A percentile compares a stretch with the other conserved stretches of the same genome.
Evolutionary conservation across 2,113 vertebrate species (phyloP).

Genomic region (Hypocryptadius cinnamomeus): DNA sequence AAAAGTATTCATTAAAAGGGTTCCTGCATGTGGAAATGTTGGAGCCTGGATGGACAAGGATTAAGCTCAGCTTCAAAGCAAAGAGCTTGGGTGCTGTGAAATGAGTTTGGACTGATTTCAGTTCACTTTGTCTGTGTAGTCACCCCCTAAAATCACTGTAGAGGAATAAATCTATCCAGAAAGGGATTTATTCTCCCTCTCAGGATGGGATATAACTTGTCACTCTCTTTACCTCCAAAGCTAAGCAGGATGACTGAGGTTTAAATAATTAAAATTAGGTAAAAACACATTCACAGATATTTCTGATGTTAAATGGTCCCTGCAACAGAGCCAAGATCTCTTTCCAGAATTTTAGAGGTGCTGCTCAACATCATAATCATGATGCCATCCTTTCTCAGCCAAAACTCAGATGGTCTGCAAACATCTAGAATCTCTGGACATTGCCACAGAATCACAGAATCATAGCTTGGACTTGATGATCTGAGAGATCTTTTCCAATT

Average conservation of each 20-base stretch:
- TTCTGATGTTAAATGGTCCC: background rate
- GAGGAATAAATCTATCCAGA: background rate
- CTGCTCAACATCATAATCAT: background rate
- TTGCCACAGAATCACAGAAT: background rate
- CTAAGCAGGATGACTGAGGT: background rate
- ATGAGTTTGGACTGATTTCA: background rate
- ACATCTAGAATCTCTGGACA: background rate
- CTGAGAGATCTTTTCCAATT: background rate
- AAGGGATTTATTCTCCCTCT: background rate
- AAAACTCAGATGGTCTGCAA: background rate
- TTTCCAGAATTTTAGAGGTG: background rate
- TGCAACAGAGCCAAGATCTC: background rate
- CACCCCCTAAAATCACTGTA: background rate
- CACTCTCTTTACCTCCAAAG: background rate
- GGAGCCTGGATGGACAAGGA: background rate
- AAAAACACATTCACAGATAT: background rate
- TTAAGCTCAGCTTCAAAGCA: background rate
- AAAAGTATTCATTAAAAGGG: background rate
- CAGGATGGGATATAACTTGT: too few relatives aligned
- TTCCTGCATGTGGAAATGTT: background rate
- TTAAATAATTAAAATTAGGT: background rate
- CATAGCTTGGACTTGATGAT: fast-evolving
- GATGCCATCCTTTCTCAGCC: background rate
- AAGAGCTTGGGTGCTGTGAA: background rate
- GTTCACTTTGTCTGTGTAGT: background rate